These are phyloP conservation scores for Amblyjoppa proteus DNA, from an alignment of 2,888 invertebrate genomes.

Conservation along the genomic window DNA sequence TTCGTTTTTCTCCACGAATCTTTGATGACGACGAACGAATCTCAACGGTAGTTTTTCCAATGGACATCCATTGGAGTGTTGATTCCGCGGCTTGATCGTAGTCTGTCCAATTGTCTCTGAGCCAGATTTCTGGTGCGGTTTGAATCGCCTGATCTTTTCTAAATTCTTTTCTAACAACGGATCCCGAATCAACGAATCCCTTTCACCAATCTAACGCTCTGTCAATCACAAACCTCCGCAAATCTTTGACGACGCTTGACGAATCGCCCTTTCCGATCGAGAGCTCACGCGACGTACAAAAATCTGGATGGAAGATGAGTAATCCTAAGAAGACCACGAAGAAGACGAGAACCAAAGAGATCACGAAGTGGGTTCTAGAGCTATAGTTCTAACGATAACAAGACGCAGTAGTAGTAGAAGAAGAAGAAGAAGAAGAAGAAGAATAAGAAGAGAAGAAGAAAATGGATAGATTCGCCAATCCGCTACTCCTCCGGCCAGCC, in stretches of 20 bases:
- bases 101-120: neutral
- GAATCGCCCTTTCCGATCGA: neutral
- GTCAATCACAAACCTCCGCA: neutral
- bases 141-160: too few relatives aligned
- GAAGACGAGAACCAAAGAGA: constrained; percentile 51
- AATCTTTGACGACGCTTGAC: neutral
- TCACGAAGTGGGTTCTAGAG: constrained; percentile 48
- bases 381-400: constrained; percentile 35
- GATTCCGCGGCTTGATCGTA: too few relatives aligned
- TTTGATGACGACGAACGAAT: neutral
- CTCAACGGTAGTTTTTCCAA: too few relatives aligned
- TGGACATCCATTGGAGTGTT: too few relatives aligned
- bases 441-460: constrained; percentile 23
- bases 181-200: neutral
- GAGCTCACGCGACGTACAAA: constrained; percentile 44
- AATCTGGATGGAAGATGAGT: constrained; percentile 57
- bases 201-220: neutral
- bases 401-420: constrained; percentile 43
- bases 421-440: constrained; percentile 48
- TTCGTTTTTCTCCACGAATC: neutral
- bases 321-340: constrained; percentile 61
- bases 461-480: neutral
- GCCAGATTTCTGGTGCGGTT: too few relatives aligned
- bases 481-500: constrained; percentile 96
- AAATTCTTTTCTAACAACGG: too few relatives aligned